Evolutionary conservation across 2,888 invertebrate species (phyloP).

Genomic region (Oscheius myriophilus): DNA sequence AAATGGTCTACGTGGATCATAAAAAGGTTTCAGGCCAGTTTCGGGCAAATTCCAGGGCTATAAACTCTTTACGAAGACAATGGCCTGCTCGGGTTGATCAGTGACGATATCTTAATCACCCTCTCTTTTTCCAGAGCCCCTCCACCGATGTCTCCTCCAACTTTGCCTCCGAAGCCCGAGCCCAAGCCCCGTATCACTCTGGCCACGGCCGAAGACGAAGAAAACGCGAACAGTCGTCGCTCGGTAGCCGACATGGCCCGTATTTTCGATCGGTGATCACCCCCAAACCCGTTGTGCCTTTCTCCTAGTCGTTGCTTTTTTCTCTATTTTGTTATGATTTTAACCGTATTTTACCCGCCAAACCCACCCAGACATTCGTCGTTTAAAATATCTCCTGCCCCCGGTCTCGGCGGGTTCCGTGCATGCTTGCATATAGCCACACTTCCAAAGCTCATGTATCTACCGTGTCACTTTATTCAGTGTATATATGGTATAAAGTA

Average conservation of each 20-base stretch:
- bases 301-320: constrained; percentile 1
- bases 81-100: background rate
- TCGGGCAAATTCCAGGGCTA: too few relatives aligned
- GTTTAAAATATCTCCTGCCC: too few relatives aligned
- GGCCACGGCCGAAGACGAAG: constrained; percentile 42
- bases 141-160: constrained; percentile 37
- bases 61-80: too few relatives aligned
- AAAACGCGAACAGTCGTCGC: constrained; percentile 52
- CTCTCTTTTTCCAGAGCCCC: background rate
- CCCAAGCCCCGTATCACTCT: constrained; percentile 32
- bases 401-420: too few relatives aligned
- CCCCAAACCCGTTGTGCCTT: background rate
- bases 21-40: background rate
- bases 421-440: too few relatives aligned
- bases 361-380: background rate
- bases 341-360: background rate
- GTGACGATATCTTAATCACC: background rate
- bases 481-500: too few relatives aligned
- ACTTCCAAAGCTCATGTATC: too few relatives aligned
- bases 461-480: too few relatives aligned
- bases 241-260: constrained; percentile 61
- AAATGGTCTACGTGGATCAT: too few relatives aligned
- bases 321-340: too few relatives aligned
- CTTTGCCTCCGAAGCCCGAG: constrained; percentile 51
- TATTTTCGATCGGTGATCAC: constrained; percentile 37